Conservation (phyloP, 2,113 vertebrate genomes). For the Xiphias gladius region DNA sequence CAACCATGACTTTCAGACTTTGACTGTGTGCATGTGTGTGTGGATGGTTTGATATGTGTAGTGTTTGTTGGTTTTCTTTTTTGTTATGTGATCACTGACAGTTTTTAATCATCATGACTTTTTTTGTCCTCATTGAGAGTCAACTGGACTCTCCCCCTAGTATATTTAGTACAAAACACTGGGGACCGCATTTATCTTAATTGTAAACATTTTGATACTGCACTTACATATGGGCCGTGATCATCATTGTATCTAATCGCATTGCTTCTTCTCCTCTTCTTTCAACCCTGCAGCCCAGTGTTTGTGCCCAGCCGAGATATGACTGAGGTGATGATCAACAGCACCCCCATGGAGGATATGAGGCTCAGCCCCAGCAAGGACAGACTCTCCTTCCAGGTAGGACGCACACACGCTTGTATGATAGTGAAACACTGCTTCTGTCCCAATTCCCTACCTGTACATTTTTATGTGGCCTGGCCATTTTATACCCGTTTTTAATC, state of each 20-base stretch:
- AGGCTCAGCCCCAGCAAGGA: slow-evolving; percentile 95
- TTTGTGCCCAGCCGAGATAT: slow-evolving; percentile 92
- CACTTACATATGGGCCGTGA: background rate
- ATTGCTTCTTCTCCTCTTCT: slow-evolving; percentile 11
- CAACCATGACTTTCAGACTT: background rate
- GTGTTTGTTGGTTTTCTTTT: background rate
- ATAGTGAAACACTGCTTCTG: background rate
- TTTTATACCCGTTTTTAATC: background rate
- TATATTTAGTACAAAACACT: background rate
- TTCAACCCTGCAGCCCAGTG: slow-evolving; percentile 86
- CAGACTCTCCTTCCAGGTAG: slow-evolving; percentile 94
- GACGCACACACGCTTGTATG: background rate
- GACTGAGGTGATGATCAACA: slow-evolving; percentile 97
- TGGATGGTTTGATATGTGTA: background rate
- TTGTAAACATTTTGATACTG: background rate
- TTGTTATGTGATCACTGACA: background rate
- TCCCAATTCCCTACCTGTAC: background rate
- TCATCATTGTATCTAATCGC: background rate
- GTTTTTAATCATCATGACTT: background rate
- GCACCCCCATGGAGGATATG: slow-evolving; percentile 94
- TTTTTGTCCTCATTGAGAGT: background rate
- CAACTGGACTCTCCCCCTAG: background rate
- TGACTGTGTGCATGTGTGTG: background rate
- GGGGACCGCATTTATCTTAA: background rate
- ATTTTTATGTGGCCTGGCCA: background rate